Evolutionary conservation across 2,113 vertebrate genomes (phyloP).

Genomic region (Vulpes ferrilata): DNA sequence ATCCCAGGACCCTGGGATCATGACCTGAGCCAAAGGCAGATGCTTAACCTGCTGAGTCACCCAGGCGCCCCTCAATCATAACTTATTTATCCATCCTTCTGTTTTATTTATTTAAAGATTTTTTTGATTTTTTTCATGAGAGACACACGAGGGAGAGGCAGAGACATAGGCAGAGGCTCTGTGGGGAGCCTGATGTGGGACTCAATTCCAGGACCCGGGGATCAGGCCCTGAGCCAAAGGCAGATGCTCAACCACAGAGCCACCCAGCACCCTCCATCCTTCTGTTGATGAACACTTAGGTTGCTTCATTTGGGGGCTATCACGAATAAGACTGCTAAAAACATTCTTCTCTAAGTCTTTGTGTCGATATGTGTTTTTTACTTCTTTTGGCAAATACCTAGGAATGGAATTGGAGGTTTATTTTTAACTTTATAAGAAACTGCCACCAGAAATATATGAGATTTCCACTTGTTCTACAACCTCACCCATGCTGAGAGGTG

Average conservation of each 20-base stretch:
- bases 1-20: background rate
- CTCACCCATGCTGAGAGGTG: background rate
- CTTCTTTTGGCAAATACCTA: background rate
- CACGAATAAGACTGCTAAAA: background rate
- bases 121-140: too few relatives aligned
- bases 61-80: background rate
- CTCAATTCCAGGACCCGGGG: background rate
- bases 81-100: background rate
- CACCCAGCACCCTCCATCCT: background rate
- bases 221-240: background rate
- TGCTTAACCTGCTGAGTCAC: background rate
- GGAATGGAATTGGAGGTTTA: background rate
- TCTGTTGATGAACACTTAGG: background rate
- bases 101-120: too few relatives aligned
- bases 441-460: background rate
- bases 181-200: too few relatives aligned
- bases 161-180: too few relatives aligned
- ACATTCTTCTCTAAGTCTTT: background rate
- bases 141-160: too few relatives aligned
- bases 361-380: background rate
- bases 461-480: background rate
- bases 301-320: background rate
- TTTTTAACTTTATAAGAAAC: constrained; percentile 4
- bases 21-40: background rate
- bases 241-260: background rate